Percentiles rank a stretch among this genome's conserved stretches.
These are phyloP conservation scores for Vireo altiloquus DNA, from an alignment of 2,113 vertebrate genomes.

Conservation along the genomic window DNA sequence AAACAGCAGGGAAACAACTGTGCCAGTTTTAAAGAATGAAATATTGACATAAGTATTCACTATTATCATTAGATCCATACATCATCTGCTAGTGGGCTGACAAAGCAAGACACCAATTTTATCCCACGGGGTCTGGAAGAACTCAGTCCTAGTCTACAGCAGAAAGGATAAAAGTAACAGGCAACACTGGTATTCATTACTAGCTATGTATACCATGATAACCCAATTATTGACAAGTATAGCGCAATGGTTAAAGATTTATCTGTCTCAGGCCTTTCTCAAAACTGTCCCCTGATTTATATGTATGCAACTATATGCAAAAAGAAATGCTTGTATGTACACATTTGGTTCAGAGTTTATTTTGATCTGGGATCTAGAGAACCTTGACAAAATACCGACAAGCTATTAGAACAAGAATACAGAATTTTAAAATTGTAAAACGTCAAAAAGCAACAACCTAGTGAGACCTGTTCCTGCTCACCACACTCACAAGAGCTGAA, in stretches of 20 bases:
- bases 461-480: background rate
- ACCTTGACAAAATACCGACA: background rate
- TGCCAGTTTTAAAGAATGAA: background rate
- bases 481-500: background rate
- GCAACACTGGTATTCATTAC: background rate
- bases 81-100: background rate
- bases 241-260: background rate
- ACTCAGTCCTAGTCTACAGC: background rate
- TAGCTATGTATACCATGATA: background rate
- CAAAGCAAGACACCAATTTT: background rate
- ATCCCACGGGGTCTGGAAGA: background rate
- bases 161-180: background rate
- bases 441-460: background rate
- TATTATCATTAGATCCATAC: background rate
- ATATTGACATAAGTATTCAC: background rate
- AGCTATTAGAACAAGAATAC: background rate
- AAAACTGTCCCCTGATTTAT: background rate
- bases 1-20: background rate
- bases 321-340: background rate
- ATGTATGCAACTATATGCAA: background rate
- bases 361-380: background rate
- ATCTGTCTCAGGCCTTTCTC: background rate
- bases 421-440: background rate
- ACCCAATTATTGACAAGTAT: background rate
- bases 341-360: background rate